A percentile compares a stretch with the other conserved stretches of the same genome.
phyloP scores from a whole-genome alignment of 2,797 vertebrate species.

The Muscicapa comitata region DNA sequence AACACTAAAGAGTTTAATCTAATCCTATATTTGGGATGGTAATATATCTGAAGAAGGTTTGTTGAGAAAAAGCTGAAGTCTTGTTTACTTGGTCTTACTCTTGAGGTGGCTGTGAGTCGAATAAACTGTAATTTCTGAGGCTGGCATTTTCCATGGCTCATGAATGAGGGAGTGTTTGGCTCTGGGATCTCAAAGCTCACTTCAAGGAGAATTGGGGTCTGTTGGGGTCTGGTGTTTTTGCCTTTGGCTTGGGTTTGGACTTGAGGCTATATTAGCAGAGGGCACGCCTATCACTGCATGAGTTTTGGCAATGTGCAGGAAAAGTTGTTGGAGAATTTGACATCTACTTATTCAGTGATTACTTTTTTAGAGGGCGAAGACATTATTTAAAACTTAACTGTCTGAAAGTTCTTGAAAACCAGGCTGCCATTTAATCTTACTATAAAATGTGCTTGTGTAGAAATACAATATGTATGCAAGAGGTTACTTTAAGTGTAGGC shows the following conservation, averaged over 20 bases:
- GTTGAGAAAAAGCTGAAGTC: neutral
- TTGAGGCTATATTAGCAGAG: neutral
- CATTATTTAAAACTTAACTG: neutral
- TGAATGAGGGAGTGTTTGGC: neutral
- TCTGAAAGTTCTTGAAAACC: neutral
- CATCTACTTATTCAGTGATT: neutral
- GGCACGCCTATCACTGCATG: neutral
- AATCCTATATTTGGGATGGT: neutral
- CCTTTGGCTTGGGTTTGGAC: neutral
- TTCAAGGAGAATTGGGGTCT: neutral
- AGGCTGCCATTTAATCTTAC: neutral
- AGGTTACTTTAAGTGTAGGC: neutral
- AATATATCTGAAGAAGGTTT: neutral
- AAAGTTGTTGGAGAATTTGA: neutral
- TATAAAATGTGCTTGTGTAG: neutral
- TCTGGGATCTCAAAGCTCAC: neutral
- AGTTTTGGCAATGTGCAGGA: neutral
- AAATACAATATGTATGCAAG: neutral
- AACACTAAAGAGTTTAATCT: neutral
- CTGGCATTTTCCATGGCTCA: neutral
- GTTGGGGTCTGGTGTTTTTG: neutral
- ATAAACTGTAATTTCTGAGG: neutral
- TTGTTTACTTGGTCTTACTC: neutral
- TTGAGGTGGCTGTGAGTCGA: fast-evolving
- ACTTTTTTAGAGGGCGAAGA: neutral